Evolutionary conservation across 2,888 invertebrate genomes (phyloP), one percentile per base, ranked within the genome.

Genomic region (Noctua janthina): DNA sequence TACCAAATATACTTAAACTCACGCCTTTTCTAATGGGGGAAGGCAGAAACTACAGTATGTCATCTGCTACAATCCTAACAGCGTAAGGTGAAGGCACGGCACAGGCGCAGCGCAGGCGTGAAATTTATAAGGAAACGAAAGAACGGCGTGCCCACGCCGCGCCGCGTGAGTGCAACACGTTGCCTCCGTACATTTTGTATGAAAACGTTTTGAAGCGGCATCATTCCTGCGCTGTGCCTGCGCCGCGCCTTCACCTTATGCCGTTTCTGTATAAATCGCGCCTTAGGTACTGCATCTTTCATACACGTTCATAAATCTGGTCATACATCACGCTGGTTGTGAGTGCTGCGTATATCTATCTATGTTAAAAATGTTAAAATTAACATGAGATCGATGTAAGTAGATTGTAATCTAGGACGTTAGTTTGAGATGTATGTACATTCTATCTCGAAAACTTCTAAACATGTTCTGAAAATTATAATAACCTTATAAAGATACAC

Each of bases 401-500:
- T 59, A 59, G n/a, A 59, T n/a, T 29, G 29, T 15, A 20, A 17
- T 23, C 17, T 17, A 17, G 3, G 8, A n/a, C 5, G 35, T 76
- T 35, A 39, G 49, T 62, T 76, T 29, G 15, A 23, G 2, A 8
- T 5, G 1, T 1, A n/a, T 10, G 11, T 59, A 8, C 5, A 8
- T 17, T 29, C 46, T 17, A 46, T 56, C 23, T 35, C 59, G 17
- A 67, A 59, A 78, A 68, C 49, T 43, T 46, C 7, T 35, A 6
- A 46, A 46, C 17, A 17, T 1, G 49, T 56, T 35, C 20, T 35
- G 59, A 80, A 79, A 71, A 79, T 35, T 15, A n/a, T 20, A n/a
- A 46, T 35, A 80, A 79, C 23, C 4, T 29, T 39, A 13, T n/a
- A 2, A 29, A 67, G 46, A 49, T 49, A 79, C 11, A 80, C 35